phyloP scores from a whole-genome alignment of 2,113 vertebrate species.

The Rhea americana region DNA sequence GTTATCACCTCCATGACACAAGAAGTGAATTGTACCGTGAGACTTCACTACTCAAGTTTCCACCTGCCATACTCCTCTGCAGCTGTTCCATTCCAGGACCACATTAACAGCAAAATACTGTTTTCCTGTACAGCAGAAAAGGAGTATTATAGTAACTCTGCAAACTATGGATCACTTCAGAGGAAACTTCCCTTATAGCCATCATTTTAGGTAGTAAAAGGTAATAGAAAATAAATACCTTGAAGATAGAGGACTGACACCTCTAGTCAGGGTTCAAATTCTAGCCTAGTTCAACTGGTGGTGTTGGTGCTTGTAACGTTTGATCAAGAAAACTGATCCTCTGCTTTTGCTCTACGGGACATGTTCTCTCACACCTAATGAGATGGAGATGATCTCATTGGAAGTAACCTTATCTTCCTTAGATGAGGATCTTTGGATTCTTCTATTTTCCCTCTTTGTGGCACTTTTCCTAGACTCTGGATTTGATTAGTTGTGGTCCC shows the following conservation, averaged over 20 bases:
- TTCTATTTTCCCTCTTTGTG: background rate
- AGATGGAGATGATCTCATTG: background rate
- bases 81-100: background rate
- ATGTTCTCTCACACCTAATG: background rate
- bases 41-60: background rate
- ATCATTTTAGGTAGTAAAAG: too few relatives aligned
- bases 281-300: background rate
- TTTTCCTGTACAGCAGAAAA: background rate
- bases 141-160: background rate
- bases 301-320: background rate
- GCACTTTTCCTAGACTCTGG: background rate
- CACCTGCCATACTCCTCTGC: background rate
- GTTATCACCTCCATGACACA: too few relatives aligned
- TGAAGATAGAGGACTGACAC: background rate
- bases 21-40: background rate
- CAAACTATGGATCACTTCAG: background rate
- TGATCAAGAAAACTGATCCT: background rate
- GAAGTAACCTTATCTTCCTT: background rate
- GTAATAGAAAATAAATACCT: background rate
- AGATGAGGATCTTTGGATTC: background rate
- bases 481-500: accelerated
- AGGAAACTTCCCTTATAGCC: background rate
- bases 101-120: background rate
- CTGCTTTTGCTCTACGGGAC: background rate
- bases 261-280: background rate